Evolutionary conservation across 2,797 vertebrate species (phyloP), one percentile per base, ranked within the genome.

Genomic region (Astyanax mexicanus): DNA sequence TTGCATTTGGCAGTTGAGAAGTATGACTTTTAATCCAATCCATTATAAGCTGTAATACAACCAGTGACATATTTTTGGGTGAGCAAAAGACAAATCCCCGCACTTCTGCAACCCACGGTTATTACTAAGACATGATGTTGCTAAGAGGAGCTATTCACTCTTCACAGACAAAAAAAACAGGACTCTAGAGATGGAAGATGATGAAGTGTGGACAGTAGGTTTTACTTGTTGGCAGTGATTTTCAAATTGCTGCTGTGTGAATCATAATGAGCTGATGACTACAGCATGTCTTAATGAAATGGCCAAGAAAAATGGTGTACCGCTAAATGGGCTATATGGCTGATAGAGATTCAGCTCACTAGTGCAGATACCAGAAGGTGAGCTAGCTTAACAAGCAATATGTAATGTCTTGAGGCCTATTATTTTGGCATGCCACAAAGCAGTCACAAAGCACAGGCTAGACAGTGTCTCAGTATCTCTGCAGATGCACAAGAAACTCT

Each of bases 281-380:
- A 19, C 8, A 15, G 49, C 23, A 70, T 57, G 76, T 65, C 40
- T 49, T 44, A 67, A 79, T 71, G 45, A 75, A 57, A 78, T 54
- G 13, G 17, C n/a, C 12, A 52, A 65, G 54, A 58, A 25, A 72
- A 54, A 21, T 65, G 66, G 37, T 51, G 35, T 40, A n/a, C n/a
- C n/a, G n/a, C n/a, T n/a, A 65, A 74, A 74, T 62, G 74, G 54
- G 51, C 78, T 81, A 79, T 86, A 79, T 75, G 66, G 42, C 80
- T 27, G 51, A 71, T 12, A 13, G 29, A 54, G 80, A 75, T 84
- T 68, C 74, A 69, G 74, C 84, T 86, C n/a, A 76, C 85, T 45
- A n/a, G 12, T 75, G 66, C 78, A 84, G 70, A 87, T 82, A 81
- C 82, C 74, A 75, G 57, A 68, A 69, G 68, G 75, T 74, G 80